Evolutionary conservation across 2,888 invertebrate genomes (phyloP).

Genomic region (Phasia obesa): DNA sequence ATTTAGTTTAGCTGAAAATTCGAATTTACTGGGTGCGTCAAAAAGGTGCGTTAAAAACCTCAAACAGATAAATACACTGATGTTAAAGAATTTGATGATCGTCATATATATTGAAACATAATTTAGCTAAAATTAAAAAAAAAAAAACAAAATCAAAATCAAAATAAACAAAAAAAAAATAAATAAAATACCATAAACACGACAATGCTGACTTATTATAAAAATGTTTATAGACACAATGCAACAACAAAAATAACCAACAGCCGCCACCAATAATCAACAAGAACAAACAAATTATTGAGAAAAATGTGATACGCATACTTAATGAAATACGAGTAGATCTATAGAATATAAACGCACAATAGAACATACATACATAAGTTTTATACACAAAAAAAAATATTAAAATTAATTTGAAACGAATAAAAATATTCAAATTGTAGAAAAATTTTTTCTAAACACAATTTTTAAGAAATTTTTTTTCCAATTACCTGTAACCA

Average conservation of each 20-base stretch:
- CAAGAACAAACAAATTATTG: slow-evolving; percentile 66
- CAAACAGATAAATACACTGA: slow-evolving; percentile 16
- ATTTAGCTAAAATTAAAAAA: slow-evolving; percentile 23
- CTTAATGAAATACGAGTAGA: slow-evolving; percentile 55
- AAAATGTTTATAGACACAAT: slow-evolving; percentile 30
- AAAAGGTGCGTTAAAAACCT: slow-evolving; percentile 45
- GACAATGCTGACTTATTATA: slow-evolving; percentile 40
- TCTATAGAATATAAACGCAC: slow-evolving; percentile 70
- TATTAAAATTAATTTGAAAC: background rate
- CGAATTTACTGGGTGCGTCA: slow-evolving; percentile 54
- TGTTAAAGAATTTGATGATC: slow-evolving; percentile 22
- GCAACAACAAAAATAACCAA: slow-evolving; percentile 15
- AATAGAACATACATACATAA: slow-evolving; percentile 68
- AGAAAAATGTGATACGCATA: slow-evolving; percentile 69
- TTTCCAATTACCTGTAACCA: no score
- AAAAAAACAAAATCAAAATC: background rate
- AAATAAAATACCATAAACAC: background rate
- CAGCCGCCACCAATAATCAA: slow-evolving; percentile 31
- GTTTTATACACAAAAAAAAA: background rate
- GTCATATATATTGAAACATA: slow-evolving; percentile 16
- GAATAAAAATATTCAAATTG: background rate
- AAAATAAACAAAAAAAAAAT: slow-evolving; percentile 7
- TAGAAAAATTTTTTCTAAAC: no score
- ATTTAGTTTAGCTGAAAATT: background rate
- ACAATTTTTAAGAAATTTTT: no score